Evolutionary conservation across 2,113 vertebrate species (phyloP).

Genomic region (Phalacrocorax pelagicus): DNA sequence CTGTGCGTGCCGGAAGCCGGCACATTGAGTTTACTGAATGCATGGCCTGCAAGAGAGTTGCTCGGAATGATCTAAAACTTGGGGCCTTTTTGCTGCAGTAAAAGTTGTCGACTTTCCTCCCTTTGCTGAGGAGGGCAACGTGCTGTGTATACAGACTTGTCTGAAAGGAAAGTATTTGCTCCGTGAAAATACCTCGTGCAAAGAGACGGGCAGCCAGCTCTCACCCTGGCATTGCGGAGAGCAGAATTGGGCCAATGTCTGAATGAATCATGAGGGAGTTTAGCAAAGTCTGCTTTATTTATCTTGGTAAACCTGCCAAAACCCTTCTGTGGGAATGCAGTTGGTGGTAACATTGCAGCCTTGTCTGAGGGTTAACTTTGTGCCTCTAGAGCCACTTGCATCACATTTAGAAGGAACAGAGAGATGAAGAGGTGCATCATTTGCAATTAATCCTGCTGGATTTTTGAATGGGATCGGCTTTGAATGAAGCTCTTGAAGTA

Average conservation of each 20-base stretch:
- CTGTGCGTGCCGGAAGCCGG: not conserved
- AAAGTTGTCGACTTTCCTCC: too few species aligned
- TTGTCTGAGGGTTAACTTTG: not conserved
- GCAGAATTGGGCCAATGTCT: not conserved
- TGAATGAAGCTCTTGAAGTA: not conserved
- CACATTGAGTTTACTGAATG: fast-evolving
- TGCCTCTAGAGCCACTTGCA: not conserved
- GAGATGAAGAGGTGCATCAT: not conserved
- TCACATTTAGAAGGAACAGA: not conserved
- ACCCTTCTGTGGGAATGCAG: not conserved
- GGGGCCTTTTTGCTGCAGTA: not conserved
- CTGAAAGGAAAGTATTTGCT: not conserved
- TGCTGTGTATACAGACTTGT: not conserved
- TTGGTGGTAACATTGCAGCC: not conserved
- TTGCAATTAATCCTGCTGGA: not conserved
- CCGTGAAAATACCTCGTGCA: not conserved
- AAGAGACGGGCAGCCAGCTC: not conserved
- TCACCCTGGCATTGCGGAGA: not conserved
- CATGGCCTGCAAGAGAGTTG: fast-evolving
- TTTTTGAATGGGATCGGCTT: not conserved
- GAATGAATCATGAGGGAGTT: not conserved
- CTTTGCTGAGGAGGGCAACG: fast-evolving
- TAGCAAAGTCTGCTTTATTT: not conserved
- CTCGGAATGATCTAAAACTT: fast-evolving
- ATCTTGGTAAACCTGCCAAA: not conserved